Evolutionary conservation across 2,113 vertebrate genomes (phyloP), one percentile per base, ranked within the genome.

Genomic region (Cyprinus carpio): DNA sequence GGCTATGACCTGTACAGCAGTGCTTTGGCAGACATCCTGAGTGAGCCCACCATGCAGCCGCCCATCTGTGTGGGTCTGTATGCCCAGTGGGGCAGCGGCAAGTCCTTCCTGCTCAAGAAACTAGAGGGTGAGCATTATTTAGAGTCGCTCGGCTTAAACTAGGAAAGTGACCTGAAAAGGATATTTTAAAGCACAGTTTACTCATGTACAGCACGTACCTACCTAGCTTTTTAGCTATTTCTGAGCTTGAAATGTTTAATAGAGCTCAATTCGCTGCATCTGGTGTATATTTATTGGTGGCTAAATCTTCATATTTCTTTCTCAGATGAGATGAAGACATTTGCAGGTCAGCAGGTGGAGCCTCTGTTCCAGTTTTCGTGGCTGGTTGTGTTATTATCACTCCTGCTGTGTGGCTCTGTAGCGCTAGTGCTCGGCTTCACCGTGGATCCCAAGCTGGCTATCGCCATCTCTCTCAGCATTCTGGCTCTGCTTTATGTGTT

Each of bases 291-390:
- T 79, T 49, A 71, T 62, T 60, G 69, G 60, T 85, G 54, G 60
- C 2, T 46, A 2, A 65, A 49, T 65, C 58, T 65, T 43, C 64
- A 81, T 81, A 46, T 83, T 75, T 43, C 60, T 81, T 9, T 90
- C 91, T 81, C 92, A 99, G 98, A 99, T 91, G 98, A 99, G 93
- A 99, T 99, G 98, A 99, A 99, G 95, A 99, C 98, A 2, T 99
- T 99, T 6, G 98, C 98, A 0, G 98, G 98, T 5, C 98, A 99
- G 90, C 97, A 99, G 94, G 96, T 98, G 6, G 96, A 98, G 87
- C 98, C 98, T 1, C 89, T 99, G 27, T 98, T 99, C 86, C 96
- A 96, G 90, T 98, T 98, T 86, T 99, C 97, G 2, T 99, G 98
- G 98, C 95, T 99, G 18, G 84, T 98, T 2, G 97, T 99, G 4